phyloP scores from a whole-genome alignment of 2,888 invertebrate genomes.

The Argyra leucocephala region DNA sequence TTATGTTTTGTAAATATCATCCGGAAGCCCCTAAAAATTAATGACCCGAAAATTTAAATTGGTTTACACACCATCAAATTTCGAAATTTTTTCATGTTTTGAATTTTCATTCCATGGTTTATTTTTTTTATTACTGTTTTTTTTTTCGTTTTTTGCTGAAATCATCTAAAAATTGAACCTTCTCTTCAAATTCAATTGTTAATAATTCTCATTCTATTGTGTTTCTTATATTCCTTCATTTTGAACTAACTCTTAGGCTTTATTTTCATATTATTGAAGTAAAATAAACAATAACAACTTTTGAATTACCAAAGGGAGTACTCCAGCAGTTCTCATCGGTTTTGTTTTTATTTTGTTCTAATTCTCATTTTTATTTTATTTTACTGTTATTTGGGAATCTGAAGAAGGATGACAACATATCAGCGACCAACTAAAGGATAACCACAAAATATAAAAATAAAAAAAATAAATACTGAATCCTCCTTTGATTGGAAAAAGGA shows the following conservation, averaged over 20 bases:
- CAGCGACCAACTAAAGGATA: not conserved
- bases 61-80: constrained; percentile 13
- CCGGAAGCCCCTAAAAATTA: constrained; percentile 4
- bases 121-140: not conserved
- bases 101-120: not conserved
- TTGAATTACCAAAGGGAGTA: too few species aligned
- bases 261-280: too few species aligned
- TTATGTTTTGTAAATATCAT: not conserved
- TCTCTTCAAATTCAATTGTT: too few species aligned
- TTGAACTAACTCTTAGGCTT: too few species aligned
- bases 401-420: not conserved
- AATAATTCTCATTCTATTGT: too few species aligned
- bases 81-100: constrained; percentile 4
- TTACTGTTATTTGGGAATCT: not conserved
- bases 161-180: too few species aligned
- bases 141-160: not conserved
- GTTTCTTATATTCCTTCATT: too few species aligned
- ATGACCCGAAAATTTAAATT: constrained; percentile 12
- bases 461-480: too few species aligned
- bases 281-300: too few species aligned
- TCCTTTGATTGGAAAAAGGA: not conserved
- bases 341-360: too few species aligned
- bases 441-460: too few species aligned
- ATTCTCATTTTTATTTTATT: not conserved
- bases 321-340: too few species aligned